These are phyloP conservation scores for Sebastiscus tertius DNA, from an alignment of 2,797 vertebrate species.

Conservation along the genomic window DNA sequence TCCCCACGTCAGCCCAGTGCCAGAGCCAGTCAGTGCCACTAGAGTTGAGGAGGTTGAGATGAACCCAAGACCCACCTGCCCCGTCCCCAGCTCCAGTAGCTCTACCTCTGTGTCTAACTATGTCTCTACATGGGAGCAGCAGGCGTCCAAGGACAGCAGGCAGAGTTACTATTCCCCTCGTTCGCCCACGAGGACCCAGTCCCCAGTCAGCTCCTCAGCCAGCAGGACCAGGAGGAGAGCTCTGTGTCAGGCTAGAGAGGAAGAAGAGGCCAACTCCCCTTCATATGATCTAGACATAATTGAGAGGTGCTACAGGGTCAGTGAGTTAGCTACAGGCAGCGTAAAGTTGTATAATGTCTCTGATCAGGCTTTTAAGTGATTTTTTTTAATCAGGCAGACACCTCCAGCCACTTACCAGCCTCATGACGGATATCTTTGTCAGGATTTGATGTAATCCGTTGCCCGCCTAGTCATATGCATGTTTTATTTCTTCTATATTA, in stretches of 20 bases:
- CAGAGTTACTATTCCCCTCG: constrained; percentile 64
- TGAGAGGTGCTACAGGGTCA: constrained; percentile 87
- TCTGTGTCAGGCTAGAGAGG: constrained; percentile 74
- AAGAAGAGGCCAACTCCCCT: constrained; percentile 48
- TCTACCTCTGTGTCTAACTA: constrained; percentile 86
- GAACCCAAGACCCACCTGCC: constrained; percentile 76
- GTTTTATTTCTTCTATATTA: background rate
- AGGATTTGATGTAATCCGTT: background rate
- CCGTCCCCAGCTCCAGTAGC: constrained; percentile 76
- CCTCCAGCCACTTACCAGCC: background rate
- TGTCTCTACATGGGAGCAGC: constrained; percentile 87
- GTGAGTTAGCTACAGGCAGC: constrained; percentile 71
- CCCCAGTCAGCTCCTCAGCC: constrained; percentile 55
- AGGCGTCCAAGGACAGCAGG: constrained; percentile 69
- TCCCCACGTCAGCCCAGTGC: constrained; percentile 64
- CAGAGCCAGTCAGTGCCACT: constrained; percentile 32
- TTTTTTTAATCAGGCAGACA: background rate
- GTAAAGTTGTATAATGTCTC: background rate
- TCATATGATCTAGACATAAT: constrained; percentile 80
- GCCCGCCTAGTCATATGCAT: background rate
- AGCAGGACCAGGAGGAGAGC: constrained; percentile 62
- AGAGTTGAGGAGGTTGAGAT: constrained; percentile 41
- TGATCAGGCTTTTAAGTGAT: background rate
- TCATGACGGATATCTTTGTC: background rate
- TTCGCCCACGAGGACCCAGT: constrained; percentile 69